phyloP scores from a whole-genome alignment of 2,113 vertebrate species.

The Neotoma lepida region DNA sequence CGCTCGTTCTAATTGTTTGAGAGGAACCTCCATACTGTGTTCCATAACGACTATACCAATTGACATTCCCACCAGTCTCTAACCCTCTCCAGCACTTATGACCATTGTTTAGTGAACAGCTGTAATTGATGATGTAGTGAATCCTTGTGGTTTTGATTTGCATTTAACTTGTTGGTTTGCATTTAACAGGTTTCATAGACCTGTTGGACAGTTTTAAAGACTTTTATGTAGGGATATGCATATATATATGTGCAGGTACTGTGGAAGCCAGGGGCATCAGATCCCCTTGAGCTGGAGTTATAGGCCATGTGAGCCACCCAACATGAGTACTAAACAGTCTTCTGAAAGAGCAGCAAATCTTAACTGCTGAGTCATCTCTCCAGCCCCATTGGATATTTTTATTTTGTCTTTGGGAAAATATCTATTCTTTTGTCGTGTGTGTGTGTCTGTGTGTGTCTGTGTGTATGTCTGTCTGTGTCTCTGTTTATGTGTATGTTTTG shows the following conservation, averaged over 20 bases:
- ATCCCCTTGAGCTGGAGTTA: neutral
- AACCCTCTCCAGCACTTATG: neutral
- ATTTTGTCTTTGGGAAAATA: neutral
- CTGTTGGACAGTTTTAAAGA: neutral
- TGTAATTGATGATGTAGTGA: neutral
- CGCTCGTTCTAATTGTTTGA: neutral
- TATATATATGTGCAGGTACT: neutral
- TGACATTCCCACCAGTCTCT: neutral
- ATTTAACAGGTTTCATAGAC: neutral
- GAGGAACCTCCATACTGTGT: neutral
- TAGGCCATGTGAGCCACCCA: neutral
- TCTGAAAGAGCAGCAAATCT: neutral
- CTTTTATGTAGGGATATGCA: neutral
- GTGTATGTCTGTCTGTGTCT: neutral
- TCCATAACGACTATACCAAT: neutral
- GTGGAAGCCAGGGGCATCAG: neutral
- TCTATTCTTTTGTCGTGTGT: neutral
- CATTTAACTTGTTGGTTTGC: neutral
- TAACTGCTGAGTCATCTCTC: neutral
- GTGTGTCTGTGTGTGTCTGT: neutral
- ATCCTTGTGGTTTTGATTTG: neutral
- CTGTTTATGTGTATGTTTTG: neutral
- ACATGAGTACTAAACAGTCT: neutral
- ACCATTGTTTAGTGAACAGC: neutral
- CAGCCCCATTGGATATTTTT: too few relatives aligned